Percentiles rank a stretch among this genome's conserved stretches.
phyloP scores from a whole-genome alignment of 92 coral and sea anemone species.

The Ricordea florida region DNA sequence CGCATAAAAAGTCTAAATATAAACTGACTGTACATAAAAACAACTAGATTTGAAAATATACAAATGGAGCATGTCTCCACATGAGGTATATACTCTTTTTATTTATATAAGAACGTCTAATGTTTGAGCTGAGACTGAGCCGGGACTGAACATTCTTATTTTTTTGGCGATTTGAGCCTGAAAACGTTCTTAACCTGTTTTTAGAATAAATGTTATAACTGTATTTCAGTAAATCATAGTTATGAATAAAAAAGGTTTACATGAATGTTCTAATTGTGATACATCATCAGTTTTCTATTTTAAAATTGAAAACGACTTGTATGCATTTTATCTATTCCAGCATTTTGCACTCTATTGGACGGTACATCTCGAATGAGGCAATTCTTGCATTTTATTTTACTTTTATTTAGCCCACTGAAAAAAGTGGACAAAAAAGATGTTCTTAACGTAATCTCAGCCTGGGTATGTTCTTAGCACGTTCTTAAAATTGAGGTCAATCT shows the following conservation, averaged over 20 bases:
- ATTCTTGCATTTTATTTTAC: constrained; percentile 1
- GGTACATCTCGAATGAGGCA: constrained; percentile 2
- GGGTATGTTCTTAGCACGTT: constrained; percentile 2
- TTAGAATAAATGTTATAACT: background rate
- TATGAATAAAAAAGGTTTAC: background rate
- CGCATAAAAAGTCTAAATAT: background rate
- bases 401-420: constrained; percentile 10
- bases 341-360: constrained; percentile 1
- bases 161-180: background rate
- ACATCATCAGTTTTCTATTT: constrained; percentile 2
- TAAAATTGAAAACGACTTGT: background rate
- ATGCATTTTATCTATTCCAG: constrained; percentile 2
- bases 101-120: background rate
- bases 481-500: background rate
- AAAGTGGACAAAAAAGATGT: constrained; percentile 1
- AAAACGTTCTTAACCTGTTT: too few relatives aligned
- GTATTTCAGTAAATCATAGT: background rate
- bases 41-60: background rate
- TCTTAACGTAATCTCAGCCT: background rate
- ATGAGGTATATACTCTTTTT: background rate
- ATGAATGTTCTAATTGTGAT: background rate
- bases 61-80: constrained; percentile 1
- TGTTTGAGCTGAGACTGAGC: constrained; percentile 5
- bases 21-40: background rate
- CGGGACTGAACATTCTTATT: background rate